Conservation (phyloP, 1,140 invertebrate genomes). For the Uloborus diversus region DNA sequence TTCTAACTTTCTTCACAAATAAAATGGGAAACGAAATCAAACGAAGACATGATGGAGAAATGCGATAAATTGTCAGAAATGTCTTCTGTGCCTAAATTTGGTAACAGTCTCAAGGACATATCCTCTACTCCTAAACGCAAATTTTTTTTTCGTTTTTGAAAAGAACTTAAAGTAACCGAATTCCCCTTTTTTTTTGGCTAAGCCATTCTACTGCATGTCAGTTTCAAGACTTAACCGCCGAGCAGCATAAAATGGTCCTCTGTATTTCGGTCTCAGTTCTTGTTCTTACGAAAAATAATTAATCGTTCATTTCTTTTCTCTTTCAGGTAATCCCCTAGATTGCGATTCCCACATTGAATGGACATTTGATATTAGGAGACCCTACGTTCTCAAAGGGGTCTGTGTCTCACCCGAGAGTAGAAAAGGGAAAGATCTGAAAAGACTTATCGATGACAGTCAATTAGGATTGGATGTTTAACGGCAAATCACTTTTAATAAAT, state of each 20-base stretch:
- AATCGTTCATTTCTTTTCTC: neutral
- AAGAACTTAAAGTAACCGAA: neutral
- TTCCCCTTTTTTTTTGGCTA: neutral
- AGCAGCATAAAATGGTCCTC: too few species aligned
- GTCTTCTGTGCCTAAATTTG: too few species aligned
- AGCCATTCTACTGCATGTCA: neutral
- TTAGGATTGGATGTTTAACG: neutral
- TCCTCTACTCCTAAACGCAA: too few species aligned
- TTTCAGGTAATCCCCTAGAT: constrained; percentile 32
- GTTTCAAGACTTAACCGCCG: neutral
- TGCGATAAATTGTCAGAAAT: neutral
- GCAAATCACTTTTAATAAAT: too few species aligned
- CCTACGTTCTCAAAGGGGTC: constrained; percentile 14
- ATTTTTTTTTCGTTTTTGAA: neutral
- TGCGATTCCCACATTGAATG: constrained; percentile 43
- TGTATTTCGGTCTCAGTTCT: neutral
- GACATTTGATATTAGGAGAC: constrained; percentile 14
- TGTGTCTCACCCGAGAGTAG: neutral
- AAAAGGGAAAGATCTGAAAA: constrained; percentile 31
- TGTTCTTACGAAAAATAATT: neutral
- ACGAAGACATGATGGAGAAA: neutral
- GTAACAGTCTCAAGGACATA: too few species aligned
- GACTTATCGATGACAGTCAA: constrained; percentile 32
- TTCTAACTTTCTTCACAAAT: neutral
- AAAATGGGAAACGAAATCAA: neutral